phyloP scores from a whole-genome alignment of 2,888 invertebrate genomes.

The Ophioninae sp. region DNA sequence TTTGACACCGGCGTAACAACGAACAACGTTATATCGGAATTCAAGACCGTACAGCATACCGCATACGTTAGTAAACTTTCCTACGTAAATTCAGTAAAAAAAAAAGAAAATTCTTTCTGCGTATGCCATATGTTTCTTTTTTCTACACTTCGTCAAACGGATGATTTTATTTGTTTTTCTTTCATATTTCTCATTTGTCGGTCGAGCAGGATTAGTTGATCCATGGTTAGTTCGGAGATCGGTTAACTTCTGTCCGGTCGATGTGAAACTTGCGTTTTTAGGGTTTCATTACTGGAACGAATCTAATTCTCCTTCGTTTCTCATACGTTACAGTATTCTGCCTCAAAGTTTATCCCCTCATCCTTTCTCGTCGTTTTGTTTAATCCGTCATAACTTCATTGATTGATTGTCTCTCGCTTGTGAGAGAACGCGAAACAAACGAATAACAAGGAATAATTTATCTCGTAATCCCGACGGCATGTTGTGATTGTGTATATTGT shows the following conservation, averaged over 20 bases:
- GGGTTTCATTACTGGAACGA: slow-evolving; percentile 14
- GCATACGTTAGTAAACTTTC: slow-evolving; percentile 72
- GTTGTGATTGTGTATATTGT: slow-evolving; percentile 69
- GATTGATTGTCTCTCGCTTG: background rate
- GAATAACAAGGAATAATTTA: slow-evolving; percentile 48
- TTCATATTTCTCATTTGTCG: slow-evolving; percentile 17
- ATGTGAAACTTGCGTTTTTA: slow-evolving; percentile 25
- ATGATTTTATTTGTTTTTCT: background rate
- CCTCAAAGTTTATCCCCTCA: background rate
- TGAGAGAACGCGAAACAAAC: slow-evolving; percentile 14
- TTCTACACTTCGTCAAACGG: slow-evolving; percentile 2
- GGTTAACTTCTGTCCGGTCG: slow-evolving; percentile 20
- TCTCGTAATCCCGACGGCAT: slow-evolving; percentile 70
- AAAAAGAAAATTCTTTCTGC: slow-evolving; percentile 28
- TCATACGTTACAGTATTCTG: background rate
- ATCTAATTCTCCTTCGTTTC: background rate
- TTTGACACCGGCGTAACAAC: slow-evolving; percentile 73
- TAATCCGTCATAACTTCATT: slow-evolving; percentile 1
- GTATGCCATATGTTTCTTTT: background rate
- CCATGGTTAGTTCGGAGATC: slow-evolving; percentile 14
- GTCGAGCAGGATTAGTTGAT: slow-evolving; percentile 39
- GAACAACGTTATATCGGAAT: slow-evolving; percentile 74
- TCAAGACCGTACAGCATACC: slow-evolving; percentile 74
- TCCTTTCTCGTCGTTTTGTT: background rate
- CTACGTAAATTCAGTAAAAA: slow-evolving; percentile 14